phyloP scores from a whole-genome alignment of 2,888 invertebrate species.

The Volucella inflata region DNA sequence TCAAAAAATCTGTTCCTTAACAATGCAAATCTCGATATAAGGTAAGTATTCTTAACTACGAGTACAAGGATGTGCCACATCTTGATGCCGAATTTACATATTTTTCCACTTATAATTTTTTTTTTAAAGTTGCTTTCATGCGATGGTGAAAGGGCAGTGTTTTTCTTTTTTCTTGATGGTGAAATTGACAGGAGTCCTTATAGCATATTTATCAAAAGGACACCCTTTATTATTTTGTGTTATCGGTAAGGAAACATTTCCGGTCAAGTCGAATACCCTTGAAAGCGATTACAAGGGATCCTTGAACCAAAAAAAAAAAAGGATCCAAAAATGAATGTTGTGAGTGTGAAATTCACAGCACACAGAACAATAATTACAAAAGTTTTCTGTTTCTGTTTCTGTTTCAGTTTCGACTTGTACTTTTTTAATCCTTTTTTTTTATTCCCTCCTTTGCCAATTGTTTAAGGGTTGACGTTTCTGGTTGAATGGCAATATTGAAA shows the following conservation, averaged over 20 bases:
- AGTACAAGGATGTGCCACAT: slow-evolving; percentile 48
- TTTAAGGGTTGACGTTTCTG: slow-evolving; percentile 61
- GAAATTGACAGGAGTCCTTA: slow-evolving; percentile 37
- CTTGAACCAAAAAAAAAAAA: not conserved
- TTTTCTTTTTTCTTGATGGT: slow-evolving; percentile 10
- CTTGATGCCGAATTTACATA: slow-evolving; percentile 57
- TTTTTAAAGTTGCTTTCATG: slow-evolving; percentile 41
- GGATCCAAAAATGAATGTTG: slow-evolving; percentile 19
- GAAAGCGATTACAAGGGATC: slow-evolving; percentile 26
- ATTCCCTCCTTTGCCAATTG: slow-evolving; percentile 5
- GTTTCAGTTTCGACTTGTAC: slow-evolving; percentile 33
- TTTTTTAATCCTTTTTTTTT: slow-evolving; percentile 34
- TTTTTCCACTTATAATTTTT: slow-evolving; percentile 44
- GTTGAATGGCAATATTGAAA: slow-evolving; percentile 59
- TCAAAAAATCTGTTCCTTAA: slow-evolving; percentile 53
- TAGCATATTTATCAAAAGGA: slow-evolving; percentile 43
- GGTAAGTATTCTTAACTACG: slow-evolving; percentile 26
- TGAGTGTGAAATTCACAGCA: slow-evolving; percentile 55
- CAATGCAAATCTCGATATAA: slow-evolving; percentile 35
- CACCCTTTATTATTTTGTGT: slow-evolving; percentile 2
- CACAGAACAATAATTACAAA: slow-evolving; percentile 69
- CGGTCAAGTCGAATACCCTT: slow-evolving; percentile 52
- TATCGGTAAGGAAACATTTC: slow-evolving; percentile 62
- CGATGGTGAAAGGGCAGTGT: not conserved
- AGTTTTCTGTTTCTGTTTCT: slow-evolving; percentile 41